Evolutionary conservation across 2,888 invertebrate species (phyloP), one percentile per base, ranked within the genome.

Genomic region (Lasioglossum figueresi): DNA sequence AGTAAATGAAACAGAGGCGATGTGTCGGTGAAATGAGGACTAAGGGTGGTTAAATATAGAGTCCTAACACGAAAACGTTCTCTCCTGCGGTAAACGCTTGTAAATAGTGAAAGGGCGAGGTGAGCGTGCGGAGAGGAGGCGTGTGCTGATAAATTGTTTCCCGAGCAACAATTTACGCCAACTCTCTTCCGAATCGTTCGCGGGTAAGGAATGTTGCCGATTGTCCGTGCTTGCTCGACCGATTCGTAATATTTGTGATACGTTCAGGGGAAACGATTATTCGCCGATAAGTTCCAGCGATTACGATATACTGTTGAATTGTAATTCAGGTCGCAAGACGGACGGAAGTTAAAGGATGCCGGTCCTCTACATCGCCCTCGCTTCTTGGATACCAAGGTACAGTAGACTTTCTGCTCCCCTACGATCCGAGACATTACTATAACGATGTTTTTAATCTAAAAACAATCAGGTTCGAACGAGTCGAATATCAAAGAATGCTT

Each of bases 301-400:
- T 84, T 79, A 88, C 82, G 88, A 89, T 63, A 89, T 52, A 83
- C 43, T 85, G 52, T 79, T 88, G 79, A 80, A 87, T 91, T 89
- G 68, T 79, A 88, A 90, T 91, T 83, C 80, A 90, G 91, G 86
- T 88, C 80, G 76, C 82, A 85, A 80, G 83, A 85, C 85, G 79
- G 87, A 88, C 79, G 87, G 88, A 88, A 87, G 72, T 86, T 88
- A 83, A 88, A 91, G 84, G 93, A 96, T 96, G 94, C 97, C 97
- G 79, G 96, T 97, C 90, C 96, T 97, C 88, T 97, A 97, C 95
- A 96, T 97, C 92, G 97, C 97, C 84, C 96, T 97, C 94, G 96
- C 96, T 95, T 97, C 97, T 92, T 97, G 97, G 97, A 97, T 97
- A 93, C 97, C 97, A 94, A 97, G 97, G 95, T 97, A 95, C 72